A percentile compares a stretch with the other conserved stretches of the same genome.
These are phyloP conservation scores for Limnephilus marmoratus DNA, from an alignment of 2,888 invertebrate genomes.

Conservation along the genomic window DNA sequence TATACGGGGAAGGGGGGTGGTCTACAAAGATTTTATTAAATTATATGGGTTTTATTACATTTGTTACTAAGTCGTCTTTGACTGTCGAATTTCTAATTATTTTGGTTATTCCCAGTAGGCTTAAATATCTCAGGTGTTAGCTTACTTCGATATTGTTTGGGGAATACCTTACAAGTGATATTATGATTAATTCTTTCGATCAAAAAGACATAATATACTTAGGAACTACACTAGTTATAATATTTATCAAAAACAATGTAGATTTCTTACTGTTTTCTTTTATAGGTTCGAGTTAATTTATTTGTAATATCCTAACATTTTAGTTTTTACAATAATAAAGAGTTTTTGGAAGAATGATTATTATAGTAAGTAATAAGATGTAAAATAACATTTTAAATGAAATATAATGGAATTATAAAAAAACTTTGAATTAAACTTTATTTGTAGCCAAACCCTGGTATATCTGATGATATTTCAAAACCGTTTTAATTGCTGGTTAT, in stretches of 20 bases:
- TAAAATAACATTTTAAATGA: not conserved
- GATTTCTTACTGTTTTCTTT: not conserved
- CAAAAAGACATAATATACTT: not conserved
- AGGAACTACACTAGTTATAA: not conserved
- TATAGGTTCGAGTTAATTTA: not conserved
- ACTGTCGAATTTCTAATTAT: too few species aligned
- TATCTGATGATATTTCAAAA: not conserved
- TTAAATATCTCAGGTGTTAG: too few species aligned
- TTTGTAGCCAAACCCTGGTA: not conserved
- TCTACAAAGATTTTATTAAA: too few species aligned
- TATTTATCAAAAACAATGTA: constrained; percentile 2
- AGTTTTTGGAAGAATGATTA: not conserved
- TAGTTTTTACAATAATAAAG: not conserved
- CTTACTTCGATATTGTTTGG: too few species aligned
- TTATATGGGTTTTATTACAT: too few species aligned
- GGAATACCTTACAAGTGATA: too few species aligned
- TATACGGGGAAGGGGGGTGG: too few species aligned
- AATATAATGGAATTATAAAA: not conserved
- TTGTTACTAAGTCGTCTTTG: too few species aligned
- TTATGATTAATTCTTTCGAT: not conserved
- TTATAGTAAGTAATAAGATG: not conserved
- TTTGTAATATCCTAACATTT: not conserved
- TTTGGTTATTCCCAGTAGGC: too few species aligned
- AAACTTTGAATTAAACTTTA: not conserved
- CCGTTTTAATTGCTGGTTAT: not conserved